These are phyloP conservation scores for Sipha maydis DNA, from an alignment of 2,888 invertebrate genomes.

Conservation along the genomic window DNA sequence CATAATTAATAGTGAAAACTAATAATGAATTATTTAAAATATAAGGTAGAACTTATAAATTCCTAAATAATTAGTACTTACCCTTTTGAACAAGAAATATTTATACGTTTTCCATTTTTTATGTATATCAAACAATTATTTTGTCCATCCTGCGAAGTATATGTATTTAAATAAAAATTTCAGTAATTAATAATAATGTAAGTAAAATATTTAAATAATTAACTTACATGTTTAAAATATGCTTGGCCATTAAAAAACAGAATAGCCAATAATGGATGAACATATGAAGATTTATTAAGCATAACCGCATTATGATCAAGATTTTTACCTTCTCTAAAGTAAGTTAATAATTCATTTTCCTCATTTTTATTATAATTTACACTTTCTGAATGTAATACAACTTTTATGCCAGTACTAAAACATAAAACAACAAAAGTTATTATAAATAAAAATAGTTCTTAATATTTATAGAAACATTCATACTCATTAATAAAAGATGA, in stretches of 20 bases:
- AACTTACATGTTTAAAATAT: slow-evolving; percentile 65
- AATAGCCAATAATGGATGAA: slow-evolving; percentile 73
- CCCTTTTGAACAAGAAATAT: slow-evolving; percentile 68
- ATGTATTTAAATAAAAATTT: slow-evolving; percentile 63
- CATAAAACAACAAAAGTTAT: neutral
- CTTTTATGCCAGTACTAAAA: slow-evolving; percentile 71
- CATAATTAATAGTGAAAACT: no score
- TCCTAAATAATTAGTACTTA: slow-evolving; percentile 65
- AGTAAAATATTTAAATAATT: slow-evolving; percentile 33
- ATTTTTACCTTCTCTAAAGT: slow-evolving; percentile 73
- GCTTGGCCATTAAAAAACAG: slow-evolving; percentile 69
- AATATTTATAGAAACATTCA: neutral
- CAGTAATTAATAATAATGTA: slow-evolving; percentile 13
- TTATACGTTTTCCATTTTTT: slow-evolving; percentile 67
- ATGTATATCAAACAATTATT: slow-evolving; percentile 67
- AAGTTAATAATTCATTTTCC: slow-evolving; percentile 70
- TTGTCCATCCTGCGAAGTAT: slow-evolving; percentile 64
- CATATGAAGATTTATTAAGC: slow-evolving; percentile 72
- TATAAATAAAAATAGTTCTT: neutral
- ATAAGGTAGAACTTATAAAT: neutral
- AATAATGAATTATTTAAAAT: no score
- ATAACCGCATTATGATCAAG: slow-evolving; percentile 71
- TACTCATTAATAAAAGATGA: slow-evolving; percentile 58
- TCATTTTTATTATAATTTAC: slow-evolving; percentile 72
- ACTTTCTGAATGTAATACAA: slow-evolving; percentile 74